These are phyloP conservation scores for Thumatha senex DNA, from an alignment of 2,888 invertebrate genomes.

Conservation along the genomic window DNA sequence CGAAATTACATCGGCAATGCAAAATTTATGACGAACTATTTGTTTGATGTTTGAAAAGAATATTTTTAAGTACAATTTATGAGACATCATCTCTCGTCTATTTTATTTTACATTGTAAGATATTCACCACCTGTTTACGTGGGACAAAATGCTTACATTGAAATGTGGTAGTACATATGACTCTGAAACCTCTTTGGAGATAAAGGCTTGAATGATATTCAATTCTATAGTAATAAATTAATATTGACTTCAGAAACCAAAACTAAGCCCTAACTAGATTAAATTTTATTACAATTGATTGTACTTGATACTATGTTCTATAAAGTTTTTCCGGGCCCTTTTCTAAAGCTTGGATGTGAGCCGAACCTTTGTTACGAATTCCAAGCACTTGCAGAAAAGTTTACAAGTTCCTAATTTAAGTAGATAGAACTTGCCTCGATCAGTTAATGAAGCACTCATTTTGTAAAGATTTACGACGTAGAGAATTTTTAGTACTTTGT, in stretches of 20 bases:
- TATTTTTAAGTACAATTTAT: too few species aligned
- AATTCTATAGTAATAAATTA: too few species aligned
- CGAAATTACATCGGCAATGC: too few species aligned
- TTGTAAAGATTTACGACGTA: slow-evolving; percentile 1
- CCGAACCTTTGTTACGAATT: slow-evolving; percentile 35
- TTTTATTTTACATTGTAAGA: too few species aligned
- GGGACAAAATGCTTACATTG: too few species aligned
- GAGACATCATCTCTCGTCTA: too few species aligned
- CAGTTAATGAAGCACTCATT: slow-evolving; percentile 9
- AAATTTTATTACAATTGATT: neutral
- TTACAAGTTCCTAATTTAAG: slow-evolving; percentile 30
- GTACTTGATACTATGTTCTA: neutral
- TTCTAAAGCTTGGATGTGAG: slow-evolving; percentile 15
- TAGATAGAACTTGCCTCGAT: slow-evolving; percentile 16
- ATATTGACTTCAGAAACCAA: neutral
- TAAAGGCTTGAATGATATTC: too few species aligned
- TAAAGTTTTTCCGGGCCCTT: neutral
- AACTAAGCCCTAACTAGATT: neutral
- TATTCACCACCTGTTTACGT: too few species aligned
- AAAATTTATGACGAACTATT: too few species aligned
- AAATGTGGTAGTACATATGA: too few species aligned
- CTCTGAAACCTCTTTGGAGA: too few species aligned
- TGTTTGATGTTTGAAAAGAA: too few species aligned
- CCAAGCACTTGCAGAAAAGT: slow-evolving; percentile 18
- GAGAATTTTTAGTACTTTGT: neutral